A percentile compares a stretch with the other conserved stretches of the same genome.
Evolutionary conservation across 2,888 invertebrate species (phyloP).

Genomic region (Xestoiulus laeticollis): DNA sequence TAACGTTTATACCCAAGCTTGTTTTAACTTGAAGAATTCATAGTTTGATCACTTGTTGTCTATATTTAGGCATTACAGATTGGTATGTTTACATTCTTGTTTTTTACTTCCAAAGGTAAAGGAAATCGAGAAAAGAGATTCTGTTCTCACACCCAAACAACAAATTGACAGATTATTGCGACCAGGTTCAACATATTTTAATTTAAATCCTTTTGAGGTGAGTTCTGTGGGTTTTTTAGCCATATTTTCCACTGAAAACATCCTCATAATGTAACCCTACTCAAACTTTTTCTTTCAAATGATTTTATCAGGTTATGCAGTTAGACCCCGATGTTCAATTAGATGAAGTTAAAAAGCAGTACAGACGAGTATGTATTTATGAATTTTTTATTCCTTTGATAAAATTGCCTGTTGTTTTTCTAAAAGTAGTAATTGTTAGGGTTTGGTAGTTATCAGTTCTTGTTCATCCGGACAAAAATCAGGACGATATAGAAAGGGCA

Average conservation of each 20-base stretch:
- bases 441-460: slow-evolving; percentile 82
- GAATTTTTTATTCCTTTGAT: slow-evolving; percentile 45
- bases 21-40: no score
- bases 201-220: slow-evolving; percentile 85
- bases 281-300: neutral
- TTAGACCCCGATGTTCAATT: slow-evolving; percentile 88
- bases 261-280: neutral
- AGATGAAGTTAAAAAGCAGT: slow-evolving; percentile 96
- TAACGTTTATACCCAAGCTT: no score
- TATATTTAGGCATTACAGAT: no score
- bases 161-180: slow-evolving; percentile 95
- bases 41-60: no score
- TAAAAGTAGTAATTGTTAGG: slow-evolving; percentile 54
- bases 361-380: slow-evolving; percentile 73
- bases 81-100: no score
- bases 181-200: slow-evolving; percentile 98
- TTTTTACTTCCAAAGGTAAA: slow-evolving; percentile 78
- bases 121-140: slow-evolving; percentile 97
- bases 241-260: neutral
- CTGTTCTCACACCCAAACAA: slow-evolving; percentile 94
- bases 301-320: slow-evolving; percentile 75
- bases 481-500: slow-evolving; percentile 92
- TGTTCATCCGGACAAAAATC: slow-evolving; percentile 99
- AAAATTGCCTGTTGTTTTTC: neutral
- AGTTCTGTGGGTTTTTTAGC: neutral